Conservation (phyloP, 1,140 invertebrate genomes). For the Diabrotica virgifera region DNA sequence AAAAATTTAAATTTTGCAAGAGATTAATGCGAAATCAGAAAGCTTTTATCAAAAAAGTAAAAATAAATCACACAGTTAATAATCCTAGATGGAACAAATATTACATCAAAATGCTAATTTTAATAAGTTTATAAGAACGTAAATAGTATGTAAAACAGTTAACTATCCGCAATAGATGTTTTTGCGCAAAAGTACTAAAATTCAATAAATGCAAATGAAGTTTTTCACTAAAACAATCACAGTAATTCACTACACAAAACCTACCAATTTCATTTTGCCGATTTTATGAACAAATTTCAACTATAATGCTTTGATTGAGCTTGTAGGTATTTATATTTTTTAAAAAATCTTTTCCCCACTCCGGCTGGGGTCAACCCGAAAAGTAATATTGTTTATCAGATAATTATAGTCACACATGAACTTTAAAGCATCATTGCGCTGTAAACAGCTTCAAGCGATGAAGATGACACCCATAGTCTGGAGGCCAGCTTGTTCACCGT, state of each 20-base stretch:
- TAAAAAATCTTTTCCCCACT: neutral
- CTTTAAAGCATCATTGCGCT: slow-evolving; percentile 1
- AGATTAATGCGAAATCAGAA: too few relatives aligned
- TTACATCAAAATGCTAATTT: too few relatives aligned
- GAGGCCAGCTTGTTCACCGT: too few relatives aligned
- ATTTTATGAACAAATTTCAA: slow-evolving; percentile 2
- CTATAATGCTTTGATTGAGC: neutral
- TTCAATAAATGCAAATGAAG: too few relatives aligned
- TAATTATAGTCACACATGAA: slow-evolving; percentile 10
- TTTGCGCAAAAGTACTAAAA: too few relatives aligned
- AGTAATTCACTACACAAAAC: neutral
- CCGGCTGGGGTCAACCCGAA: neutral
- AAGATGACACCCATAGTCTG: neutral
- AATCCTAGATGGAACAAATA: too few relatives aligned
- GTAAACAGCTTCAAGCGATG: neutral
- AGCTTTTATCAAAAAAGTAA: too few relatives aligned
- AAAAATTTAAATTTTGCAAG: too few relatives aligned
- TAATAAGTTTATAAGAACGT: too few relatives aligned
- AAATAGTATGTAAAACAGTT: too few relatives aligned
- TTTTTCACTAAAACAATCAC: neutral
- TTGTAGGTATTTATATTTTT: slow-evolving; percentile 13
- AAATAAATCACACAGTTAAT: too few relatives aligned
- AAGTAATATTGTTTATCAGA: slow-evolving; percentile 11
- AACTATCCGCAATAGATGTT: too few relatives aligned
- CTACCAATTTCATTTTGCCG: slow-evolving; percentile 11